Conservation (phyloP, 2,888 invertebrate species). For the Lasioglossum pauxillum region DNA sequence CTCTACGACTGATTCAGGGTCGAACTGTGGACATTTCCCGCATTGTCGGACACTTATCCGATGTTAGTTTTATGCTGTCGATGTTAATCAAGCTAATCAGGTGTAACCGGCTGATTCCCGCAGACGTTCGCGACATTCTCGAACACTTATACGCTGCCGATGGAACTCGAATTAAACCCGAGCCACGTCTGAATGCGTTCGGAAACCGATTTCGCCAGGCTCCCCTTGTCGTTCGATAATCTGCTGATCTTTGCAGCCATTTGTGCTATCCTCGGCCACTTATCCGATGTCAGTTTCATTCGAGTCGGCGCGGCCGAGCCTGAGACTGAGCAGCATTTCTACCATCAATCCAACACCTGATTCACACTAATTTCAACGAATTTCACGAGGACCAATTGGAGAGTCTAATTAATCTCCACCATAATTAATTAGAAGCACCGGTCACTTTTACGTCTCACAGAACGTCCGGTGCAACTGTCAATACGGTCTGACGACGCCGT, state of each 20-base stretch:
- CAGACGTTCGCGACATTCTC: background rate
- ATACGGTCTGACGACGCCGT: background rate
- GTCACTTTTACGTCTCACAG: slow-evolving; percentile 16
- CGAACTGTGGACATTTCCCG: too few species aligned
- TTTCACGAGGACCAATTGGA: too few species aligned
- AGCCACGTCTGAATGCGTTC: background rate
- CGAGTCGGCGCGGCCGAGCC: too few species aligned
- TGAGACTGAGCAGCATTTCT: too few species aligned
- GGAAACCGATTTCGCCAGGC: background rate
- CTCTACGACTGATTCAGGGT: too few species aligned
- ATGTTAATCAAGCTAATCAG: too few species aligned
- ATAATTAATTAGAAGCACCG: background rate
- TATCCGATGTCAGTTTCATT: background rate
- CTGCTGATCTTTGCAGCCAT: background rate
- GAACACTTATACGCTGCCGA: background rate
- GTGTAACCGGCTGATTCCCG: background rate
- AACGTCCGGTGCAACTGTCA: slow-evolving; percentile 9
- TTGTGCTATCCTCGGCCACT: background rate
- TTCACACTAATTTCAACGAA: too few species aligned
- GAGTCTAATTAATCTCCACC: too few species aligned
- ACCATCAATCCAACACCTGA: too few species aligned
- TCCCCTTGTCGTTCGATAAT: background rate
- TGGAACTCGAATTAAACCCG: background rate
- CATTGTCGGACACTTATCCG: too few species aligned
- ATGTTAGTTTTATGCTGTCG: too few species aligned